phyloP scores from a whole-genome alignment of 2,113 vertebrate species.

The Lepisosteus osseus region DNA sequence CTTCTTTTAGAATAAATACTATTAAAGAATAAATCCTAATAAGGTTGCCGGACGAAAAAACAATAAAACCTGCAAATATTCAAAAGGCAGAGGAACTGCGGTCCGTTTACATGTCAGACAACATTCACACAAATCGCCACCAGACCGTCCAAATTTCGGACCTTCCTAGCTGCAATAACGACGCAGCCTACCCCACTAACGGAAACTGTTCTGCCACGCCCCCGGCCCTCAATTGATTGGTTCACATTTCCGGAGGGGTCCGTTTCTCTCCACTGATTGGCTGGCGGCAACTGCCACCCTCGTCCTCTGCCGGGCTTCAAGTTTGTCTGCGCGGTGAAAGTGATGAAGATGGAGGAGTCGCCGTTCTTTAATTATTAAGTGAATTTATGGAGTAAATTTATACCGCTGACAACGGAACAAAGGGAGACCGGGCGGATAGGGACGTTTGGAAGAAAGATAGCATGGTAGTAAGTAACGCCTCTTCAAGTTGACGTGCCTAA shows the following conservation, averaged over 20 bases:
- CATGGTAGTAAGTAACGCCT: constrained; percentile 67
- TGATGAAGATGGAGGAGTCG: constrained; percentile 63
- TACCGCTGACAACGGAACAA: constrained; percentile 27
- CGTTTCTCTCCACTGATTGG: constrained; percentile 47
- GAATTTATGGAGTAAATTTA: constrained; percentile 51
- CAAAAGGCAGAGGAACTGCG: too few relatives aligned
- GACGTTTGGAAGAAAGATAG: constrained; percentile 40
- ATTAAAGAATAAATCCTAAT: too few relatives aligned
- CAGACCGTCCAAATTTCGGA: constrained; percentile 3
- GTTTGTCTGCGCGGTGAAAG: constrained; percentile 65
- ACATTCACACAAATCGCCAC: constrained; percentile 2
- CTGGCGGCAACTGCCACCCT: constrained; percentile 29
- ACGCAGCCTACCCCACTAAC: constrained; percentile 45
- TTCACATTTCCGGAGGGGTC: constrained; percentile 14
- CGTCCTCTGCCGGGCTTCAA: constrained; percentile 24
- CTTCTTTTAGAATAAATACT: too few relatives aligned
- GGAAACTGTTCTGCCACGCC: constrained; percentile 43
- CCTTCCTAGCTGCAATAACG: constrained; percentile 21
- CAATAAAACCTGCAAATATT: too few relatives aligned
- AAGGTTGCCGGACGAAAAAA: too few relatives aligned
- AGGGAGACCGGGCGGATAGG: constrained; percentile 25
- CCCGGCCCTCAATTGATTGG: constrained; percentile 38
- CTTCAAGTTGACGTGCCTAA: too few relatives aligned
- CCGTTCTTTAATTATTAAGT: constrained; percentile 57
- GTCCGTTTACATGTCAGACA: too few relatives aligned